These are phyloP conservation scores for Cataglyphis albicans DNA, from an alignment of 2,888 invertebrate genomes.

Conservation along the genomic window DNA sequence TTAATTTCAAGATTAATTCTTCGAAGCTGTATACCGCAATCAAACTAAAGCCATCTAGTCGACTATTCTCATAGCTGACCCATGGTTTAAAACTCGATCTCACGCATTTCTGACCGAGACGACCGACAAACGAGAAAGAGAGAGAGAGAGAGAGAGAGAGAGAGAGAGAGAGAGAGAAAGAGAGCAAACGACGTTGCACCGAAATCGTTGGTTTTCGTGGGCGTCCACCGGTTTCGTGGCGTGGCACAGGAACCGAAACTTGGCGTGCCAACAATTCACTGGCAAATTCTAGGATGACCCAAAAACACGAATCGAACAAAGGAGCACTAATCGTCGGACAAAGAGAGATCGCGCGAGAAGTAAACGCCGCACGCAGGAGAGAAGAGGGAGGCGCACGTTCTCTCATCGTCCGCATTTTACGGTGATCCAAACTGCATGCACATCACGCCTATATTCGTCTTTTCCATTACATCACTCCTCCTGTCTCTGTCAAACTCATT, in stretches of 20 bases:
- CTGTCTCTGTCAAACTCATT: slow-evolving; percentile 9
- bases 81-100: slow-evolving; percentile 49
- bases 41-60: slow-evolving; percentile 31
- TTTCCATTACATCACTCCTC: background rate
- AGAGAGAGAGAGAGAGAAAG: background rate
- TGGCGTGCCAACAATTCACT: slow-evolving; percentile 77
- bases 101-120: slow-evolving; percentile 33
- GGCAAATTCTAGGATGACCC: slow-evolving; percentile 78
- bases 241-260: slow-evolving; percentile 52
- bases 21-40: slow-evolving; percentile 20
- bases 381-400: background rate
- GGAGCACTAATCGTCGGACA: slow-evolving; percentile 62
- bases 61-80: background rate
- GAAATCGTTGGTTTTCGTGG: slow-evolving; percentile 52
- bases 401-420: background rate
- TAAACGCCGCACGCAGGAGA: slow-evolving; percentile 43
- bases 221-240: slow-evolving; percentile 46
- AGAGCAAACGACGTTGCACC: background rate
- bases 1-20: slow-evolving; percentile 29
- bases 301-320: slow-evolving; percentile 76
- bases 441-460: background rate
- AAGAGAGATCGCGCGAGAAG: slow-evolving; percentile 69
- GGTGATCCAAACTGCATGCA: background rate
- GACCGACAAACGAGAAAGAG: background rate
- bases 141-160: too few relatives aligned